These are phyloP conservation scores for Danionella dracula DNA, from an alignment of 2,797 vertebrate species.

Conservation along the genomic window DNA sequence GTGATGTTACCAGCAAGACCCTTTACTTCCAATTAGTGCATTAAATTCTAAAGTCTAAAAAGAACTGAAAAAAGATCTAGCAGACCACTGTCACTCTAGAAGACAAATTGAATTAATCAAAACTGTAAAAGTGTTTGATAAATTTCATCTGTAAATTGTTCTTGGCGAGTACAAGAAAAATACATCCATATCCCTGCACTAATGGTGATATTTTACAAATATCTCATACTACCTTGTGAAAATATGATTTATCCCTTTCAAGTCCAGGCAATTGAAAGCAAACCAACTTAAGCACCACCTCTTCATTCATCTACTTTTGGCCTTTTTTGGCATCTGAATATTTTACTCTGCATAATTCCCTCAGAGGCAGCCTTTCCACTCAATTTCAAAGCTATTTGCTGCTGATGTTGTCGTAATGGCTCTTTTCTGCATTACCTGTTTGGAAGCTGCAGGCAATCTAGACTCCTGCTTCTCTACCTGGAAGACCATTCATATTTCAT, in stretches of 20 bases:
- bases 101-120: no score
- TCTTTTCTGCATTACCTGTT: slow-evolving; percentile 41
- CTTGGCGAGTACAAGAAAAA: no score
- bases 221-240: not conserved
- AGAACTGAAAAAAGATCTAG: no score
- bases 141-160: no score
- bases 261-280: not conserved
- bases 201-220: not conserved
- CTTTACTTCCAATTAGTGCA: no score
- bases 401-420: slow-evolving; percentile 39
- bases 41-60: no score
- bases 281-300: not conserved
- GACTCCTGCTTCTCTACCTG: slow-evolving; percentile 20
- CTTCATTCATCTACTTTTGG: not conserved
- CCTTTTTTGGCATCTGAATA: slow-evolving; percentile 15
- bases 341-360: slow-evolving; percentile 20
- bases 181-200: no score
- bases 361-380: slow-evolving; percentile 31
- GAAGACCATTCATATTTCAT: slow-evolving; percentile 39
- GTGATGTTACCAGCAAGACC: no score
- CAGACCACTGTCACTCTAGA: no score
- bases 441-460: slow-evolving; percentile 39
- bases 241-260: not conserved
- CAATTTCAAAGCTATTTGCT: slow-evolving; percentile 43
- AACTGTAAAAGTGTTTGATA: no score